Percentiles rank a stretch among this genome's conserved stretches.
Evolutionary conservation across 2,797 vertebrate species (phyloP).

Genomic region (Sandelia bainsii): DNA sequence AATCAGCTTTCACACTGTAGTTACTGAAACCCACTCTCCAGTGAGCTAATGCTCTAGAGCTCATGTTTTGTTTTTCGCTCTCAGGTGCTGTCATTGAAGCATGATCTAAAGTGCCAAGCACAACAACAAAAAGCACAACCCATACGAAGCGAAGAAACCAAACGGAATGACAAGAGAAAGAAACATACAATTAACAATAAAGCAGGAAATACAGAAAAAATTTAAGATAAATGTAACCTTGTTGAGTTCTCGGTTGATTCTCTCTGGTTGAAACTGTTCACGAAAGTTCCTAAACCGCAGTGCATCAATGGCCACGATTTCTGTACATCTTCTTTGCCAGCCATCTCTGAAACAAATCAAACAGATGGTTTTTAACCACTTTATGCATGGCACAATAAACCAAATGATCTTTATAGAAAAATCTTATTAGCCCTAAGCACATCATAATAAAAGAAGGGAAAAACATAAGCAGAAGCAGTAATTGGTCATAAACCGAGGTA

Average conservation of each 20-base stretch:
- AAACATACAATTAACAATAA: neutral
- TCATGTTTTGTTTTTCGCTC: constrained; percentile 11
- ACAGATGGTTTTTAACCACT: neutral
- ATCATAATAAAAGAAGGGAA: accelerated
- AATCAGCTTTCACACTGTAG: neutral
- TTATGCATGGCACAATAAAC: neutral
- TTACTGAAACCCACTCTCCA: neutral
- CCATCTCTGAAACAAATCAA: constrained; percentile 82
- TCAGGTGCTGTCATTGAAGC: neutral
- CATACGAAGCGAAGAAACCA: neutral
- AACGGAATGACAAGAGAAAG: neutral
- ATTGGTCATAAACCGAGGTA: too few relatives aligned
- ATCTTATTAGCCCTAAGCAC: too few relatives aligned
- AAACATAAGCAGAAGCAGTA: neutral
- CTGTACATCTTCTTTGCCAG: constrained; percentile 92
- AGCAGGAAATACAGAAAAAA: neutral
- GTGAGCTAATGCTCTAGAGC: constrained; percentile 2
- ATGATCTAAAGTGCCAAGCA: neutral
- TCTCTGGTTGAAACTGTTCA: constrained; percentile 90
- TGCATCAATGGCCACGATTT: constrained; percentile 95
- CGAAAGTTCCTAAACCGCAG: constrained; percentile 89
- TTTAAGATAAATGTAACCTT: constrained; percentile 62
- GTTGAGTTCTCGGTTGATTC: constrained; percentile 90
- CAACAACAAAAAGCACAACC: neutral
- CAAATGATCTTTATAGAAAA: neutral